phyloP scores from a whole-genome alignment of 2,113 vertebrate genomes.

The Telmatochromis brichardi region DNA sequence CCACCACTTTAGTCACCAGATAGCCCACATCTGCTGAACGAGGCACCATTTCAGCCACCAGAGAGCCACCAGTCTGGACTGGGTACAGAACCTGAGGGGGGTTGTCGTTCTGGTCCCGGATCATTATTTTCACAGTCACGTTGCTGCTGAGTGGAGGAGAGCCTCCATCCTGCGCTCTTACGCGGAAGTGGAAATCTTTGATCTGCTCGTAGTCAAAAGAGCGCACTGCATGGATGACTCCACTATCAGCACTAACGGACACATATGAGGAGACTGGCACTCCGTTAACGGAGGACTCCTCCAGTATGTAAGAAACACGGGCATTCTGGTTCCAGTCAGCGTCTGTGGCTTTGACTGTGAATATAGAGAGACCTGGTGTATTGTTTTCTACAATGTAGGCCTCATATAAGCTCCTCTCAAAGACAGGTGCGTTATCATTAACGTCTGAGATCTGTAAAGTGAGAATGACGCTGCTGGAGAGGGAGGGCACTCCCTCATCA shows the following conservation, averaged over 20 bases:
- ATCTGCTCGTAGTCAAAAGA: background rate
- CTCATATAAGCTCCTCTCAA: background rate
- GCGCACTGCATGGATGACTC: background rate
- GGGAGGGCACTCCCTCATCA: background rate
- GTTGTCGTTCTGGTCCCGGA: accelerated
- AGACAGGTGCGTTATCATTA: background rate
- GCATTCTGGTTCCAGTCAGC: accelerated
- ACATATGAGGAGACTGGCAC: background rate
- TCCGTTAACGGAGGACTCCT: accelerated
- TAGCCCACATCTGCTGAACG: background rate
- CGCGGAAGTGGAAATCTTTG: accelerated
- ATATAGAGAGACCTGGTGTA: accelerated
- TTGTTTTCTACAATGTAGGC: background rate
- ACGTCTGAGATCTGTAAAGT: background rate
- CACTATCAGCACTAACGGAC: background rate
- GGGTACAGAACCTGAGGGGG: background rate
- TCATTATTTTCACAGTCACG: background rate
- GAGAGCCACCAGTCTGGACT: background rate
- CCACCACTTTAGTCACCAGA: background rate
- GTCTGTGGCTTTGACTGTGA: accelerated
- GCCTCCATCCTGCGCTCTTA: accelerated
- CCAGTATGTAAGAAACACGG: background rate
- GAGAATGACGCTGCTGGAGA: accelerated
- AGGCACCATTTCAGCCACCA: background rate
- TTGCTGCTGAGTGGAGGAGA: background rate